Percentiles rank a stretch among this genome's conserved stretches.
Conservation (phyloP, 2,113 vertebrate species). For the Falco punctatus region DNA sequence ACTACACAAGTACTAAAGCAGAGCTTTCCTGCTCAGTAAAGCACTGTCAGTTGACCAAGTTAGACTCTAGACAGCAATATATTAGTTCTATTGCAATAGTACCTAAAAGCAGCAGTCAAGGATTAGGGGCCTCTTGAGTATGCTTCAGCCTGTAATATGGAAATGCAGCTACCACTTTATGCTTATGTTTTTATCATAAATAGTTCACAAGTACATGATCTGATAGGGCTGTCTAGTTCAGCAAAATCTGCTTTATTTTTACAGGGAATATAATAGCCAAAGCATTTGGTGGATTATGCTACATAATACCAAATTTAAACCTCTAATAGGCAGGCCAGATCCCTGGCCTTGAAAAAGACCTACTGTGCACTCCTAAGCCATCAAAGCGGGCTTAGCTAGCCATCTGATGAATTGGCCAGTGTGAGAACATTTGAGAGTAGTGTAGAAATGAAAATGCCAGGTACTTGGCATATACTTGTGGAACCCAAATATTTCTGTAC, state of each 20-base stretch:
- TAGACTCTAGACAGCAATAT: background rate
- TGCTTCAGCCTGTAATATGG: background rate
- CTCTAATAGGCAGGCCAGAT: background rate
- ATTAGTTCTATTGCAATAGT: background rate
- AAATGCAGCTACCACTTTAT: background rate
- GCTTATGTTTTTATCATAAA: background rate
- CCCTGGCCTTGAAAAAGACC: conserved; percentile 18
- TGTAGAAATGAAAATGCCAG: background rate
- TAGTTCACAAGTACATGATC: background rate
- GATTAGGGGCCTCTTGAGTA: background rate
- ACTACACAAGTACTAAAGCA: background rate
- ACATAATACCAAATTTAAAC: conserved; percentile 36
- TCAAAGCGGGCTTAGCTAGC: background rate
- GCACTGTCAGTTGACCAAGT: background rate
- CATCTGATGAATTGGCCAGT: accelerated
- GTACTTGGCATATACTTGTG: background rate
- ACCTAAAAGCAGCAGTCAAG: conserved; percentile 12
- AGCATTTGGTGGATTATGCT: conserved; percentile 49
- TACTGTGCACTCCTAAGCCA: background rate
- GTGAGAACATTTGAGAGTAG: background rate
- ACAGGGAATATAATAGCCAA: background rate
- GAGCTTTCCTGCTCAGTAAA: background rate
- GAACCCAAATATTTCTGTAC: background rate
- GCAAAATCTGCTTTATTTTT: conserved; percentile 45
- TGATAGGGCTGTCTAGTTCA: background rate